Percentiles rank a stretch among this genome's conserved stretches.
Conservation (phyloP, 2,888 invertebrate species). For the Leptothorax acervorum region DNA sequence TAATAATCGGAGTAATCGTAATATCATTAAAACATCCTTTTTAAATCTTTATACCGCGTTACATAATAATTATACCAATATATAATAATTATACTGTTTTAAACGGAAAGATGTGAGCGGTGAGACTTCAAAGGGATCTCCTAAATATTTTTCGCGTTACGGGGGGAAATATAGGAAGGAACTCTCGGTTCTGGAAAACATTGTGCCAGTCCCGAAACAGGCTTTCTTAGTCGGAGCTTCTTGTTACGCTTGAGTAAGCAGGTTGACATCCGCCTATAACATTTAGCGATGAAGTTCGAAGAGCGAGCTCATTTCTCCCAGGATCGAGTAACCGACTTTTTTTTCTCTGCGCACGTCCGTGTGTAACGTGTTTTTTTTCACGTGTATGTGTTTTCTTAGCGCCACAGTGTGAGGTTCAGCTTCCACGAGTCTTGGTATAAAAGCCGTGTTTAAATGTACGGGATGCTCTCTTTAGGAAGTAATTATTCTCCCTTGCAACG, state of each 20-base stretch:
- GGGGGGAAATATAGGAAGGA: not conserved
- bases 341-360: not conserved
- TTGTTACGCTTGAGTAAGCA: slow-evolving; percentile 72
- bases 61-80: not conserved
- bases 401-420: not conserved
- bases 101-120: not conserved
- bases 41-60: not conserved
- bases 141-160: not conserved
- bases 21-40: not conserved
- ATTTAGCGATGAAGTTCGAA: slow-evolving; percentile 66
- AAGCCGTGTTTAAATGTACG: not conserved
- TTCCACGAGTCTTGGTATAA: not conserved
- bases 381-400: not conserved
- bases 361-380: not conserved
- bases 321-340: slow-evolving; percentile 22
- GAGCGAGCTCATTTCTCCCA: not conserved
- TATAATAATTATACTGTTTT: not conserved
- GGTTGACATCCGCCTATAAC: slow-evolving; percentile 76
- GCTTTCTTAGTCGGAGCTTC: slow-evolving; percentile 58
- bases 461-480: not conserved
- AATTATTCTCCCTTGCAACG: not conserved
- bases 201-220: slow-evolving; percentile 34
- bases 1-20: not conserved
- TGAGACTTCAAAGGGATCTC: not conserved
- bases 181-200: slow-evolving; percentile 63